Evolutionary conservation across 1,140 invertebrate genomes (phyloP).

Genomic region (Drosophila miranda): DNA sequence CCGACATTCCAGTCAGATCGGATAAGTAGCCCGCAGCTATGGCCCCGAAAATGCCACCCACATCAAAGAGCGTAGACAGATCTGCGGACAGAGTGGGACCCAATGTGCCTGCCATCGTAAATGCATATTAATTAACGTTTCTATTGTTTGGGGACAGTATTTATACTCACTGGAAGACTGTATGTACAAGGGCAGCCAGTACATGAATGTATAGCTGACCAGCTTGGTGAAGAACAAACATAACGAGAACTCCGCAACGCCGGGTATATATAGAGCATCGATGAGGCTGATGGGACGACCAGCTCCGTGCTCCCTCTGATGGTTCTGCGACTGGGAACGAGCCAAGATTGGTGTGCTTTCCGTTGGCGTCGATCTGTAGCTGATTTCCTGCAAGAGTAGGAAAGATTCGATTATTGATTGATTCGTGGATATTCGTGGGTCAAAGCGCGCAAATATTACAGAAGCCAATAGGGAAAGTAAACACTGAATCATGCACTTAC

Average conservation of each 20-base stretch:
- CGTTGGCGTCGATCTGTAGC: slow-evolving; percentile 72
- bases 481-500: slow-evolving; percentile 57
- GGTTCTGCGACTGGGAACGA: slow-evolving; percentile 10
- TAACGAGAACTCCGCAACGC: slow-evolving; percentile 96
- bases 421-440: no score
- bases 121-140: slow-evolving; percentile 42
- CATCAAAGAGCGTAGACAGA: slow-evolving; percentile 95
- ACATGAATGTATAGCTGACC: slow-evolving; percentile 98
- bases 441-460: slow-evolving; percentile 24
- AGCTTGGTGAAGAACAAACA: slow-evolving; percentile 98
- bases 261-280: slow-evolving; percentile 92
- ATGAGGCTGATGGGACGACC: slow-evolving; percentile 89
- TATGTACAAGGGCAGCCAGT: slow-evolving; percentile 97
- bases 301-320: slow-evolving; percentile 68
- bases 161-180: slow-evolving; percentile 89
- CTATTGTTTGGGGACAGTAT: not conserved
- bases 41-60: slow-evolving; percentile 94
- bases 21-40: slow-evolving; percentile 93
- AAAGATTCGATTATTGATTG: not conserved
- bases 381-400: slow-evolving; percentile 80
- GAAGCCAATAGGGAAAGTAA: slow-evolving; percentile 16
- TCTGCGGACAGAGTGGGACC: slow-evolving; percentile 89
- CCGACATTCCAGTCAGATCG: slow-evolving; percentile 92
- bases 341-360: slow-evolving; percentile 83
- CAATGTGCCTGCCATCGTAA: slow-evolving; percentile 85